These are phyloP conservation scores for Torymus aiolomorphi DNA, from an alignment of 2,888 invertebrate genomes.

Conservation along the genomic window DNA sequence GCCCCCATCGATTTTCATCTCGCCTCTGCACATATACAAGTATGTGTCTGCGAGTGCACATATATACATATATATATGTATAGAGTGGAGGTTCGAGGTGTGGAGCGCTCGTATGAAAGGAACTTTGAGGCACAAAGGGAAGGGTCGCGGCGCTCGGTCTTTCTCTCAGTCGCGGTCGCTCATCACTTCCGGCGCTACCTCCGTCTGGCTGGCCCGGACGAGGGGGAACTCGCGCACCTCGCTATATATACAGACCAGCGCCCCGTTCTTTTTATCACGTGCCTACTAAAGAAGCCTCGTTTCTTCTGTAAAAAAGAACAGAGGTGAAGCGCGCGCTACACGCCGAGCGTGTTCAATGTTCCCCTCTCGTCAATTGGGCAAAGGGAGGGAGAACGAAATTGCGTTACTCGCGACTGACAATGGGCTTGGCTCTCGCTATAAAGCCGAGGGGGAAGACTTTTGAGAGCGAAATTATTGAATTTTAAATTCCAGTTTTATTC, in stretches of 20 bases:
- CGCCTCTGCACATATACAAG: constrained; percentile 16
- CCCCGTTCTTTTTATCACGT: constrained; percentile 27
- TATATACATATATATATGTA: no score
- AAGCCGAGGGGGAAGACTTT: not conserved
- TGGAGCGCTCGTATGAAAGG: constrained; percentile 46
- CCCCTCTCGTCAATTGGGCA: constrained; percentile 34
- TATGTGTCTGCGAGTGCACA: not conserved
- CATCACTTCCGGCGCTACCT: constrained; percentile 52
- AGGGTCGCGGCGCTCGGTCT: constrained; percentile 6
- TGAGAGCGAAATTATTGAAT: constrained; percentile 33
- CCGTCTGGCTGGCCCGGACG: constrained; percentile 51
- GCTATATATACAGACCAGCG: not conserved
- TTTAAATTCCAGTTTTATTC: not conserved
- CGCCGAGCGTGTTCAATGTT: constrained; percentile 26
- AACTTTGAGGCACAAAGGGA: constrained; percentile 55
- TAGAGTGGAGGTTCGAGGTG: constrained; percentile 13
- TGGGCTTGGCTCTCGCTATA: constrained; percentile 32
- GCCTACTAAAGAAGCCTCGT: constrained; percentile 31
- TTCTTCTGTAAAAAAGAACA: constrained; percentile 30
- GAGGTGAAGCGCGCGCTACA: not conserved
- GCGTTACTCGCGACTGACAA: constrained; percentile 9
- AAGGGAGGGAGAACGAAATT: not conserved
- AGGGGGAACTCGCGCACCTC: constrained; percentile 25
- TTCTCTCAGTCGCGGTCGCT: constrained; percentile 28
- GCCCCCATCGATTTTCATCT: constrained; percentile 52